Percentiles rank a stretch among this genome's conserved stretches.
phyloP scores from a whole-genome alignment of 1,140 invertebrate species.

The Piezodorus guildinii region DNA sequence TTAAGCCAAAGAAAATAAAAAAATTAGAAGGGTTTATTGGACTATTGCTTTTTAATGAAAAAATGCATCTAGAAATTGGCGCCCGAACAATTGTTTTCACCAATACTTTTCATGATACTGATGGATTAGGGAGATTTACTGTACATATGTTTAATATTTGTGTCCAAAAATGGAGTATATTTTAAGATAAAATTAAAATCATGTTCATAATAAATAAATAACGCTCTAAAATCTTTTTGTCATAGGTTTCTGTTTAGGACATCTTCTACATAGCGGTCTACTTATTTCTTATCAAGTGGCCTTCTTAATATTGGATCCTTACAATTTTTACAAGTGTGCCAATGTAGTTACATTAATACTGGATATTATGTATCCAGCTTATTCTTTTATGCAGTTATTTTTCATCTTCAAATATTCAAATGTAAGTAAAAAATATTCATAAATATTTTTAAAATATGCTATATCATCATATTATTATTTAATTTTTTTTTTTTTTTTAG shows the following conservation, averaged over 20 bases:
- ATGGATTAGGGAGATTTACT: too few relatives aligned
- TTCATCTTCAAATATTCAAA: slow-evolving; percentile 69
- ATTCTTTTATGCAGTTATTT: slow-evolving; percentile 56
- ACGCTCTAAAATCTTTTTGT: slow-evolving; percentile 26
- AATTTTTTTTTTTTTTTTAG: slow-evolving; percentile 31
- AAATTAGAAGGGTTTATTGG: too few relatives aligned
- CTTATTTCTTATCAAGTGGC: slow-evolving; percentile 49
- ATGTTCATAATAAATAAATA: slow-evolving; percentile 13
- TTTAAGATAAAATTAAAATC: too few relatives aligned
- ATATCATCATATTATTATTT: too few relatives aligned
- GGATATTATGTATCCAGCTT: slow-evolving; percentile 50
- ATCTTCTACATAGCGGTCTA: slow-evolving; percentile 54
- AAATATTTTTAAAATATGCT: neutral
- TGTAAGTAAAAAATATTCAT: slow-evolving; percentile 37
- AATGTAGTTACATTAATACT: slow-evolving; percentile 39
- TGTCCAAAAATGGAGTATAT: too few relatives aligned
- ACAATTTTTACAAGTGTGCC: slow-evolving; percentile 37
- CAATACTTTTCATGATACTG: too few relatives aligned
- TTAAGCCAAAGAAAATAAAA: too few relatives aligned
- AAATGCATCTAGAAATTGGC: too few relatives aligned
- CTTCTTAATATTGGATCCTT: slow-evolving; percentile 38
- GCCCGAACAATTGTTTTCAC: too few relatives aligned
- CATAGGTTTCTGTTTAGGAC: slow-evolving; percentile 59
- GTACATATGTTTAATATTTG: neutral
- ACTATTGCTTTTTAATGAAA: too few relatives aligned